A percentile compares a stretch with the other conserved stretches of the same genome.
These are phyloP conservation scores for Probaryconus sp. DNA, from an alignment of 1,140 invertebrate genomes.

Conservation along the genomic window DNA sequence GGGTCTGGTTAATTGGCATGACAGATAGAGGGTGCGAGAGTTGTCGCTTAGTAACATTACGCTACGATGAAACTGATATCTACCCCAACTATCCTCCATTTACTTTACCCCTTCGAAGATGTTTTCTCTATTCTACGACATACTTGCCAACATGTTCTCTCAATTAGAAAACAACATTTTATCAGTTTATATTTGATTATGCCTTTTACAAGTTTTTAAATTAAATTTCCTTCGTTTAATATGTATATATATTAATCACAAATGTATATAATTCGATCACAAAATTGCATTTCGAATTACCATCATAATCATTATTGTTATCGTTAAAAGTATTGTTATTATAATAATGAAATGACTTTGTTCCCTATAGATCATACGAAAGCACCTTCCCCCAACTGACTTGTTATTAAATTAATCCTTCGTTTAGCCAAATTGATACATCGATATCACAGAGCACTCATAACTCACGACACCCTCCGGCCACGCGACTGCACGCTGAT, in stretches of 20 bases:
- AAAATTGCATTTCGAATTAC: no score
- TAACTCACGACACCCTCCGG: slow-evolving; percentile 75
- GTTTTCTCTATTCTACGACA: slow-evolving; percentile 44
- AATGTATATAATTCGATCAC: no score
- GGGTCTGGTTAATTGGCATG: slow-evolving; percentile 73
- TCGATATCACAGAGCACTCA: slow-evolving; percentile 78
- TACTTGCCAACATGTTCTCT: slow-evolving; percentile 22
- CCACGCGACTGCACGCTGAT: slow-evolving; percentile 46
- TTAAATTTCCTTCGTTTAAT: no score
- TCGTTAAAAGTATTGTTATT: slow-evolving; percentile 40
- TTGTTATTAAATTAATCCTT: slow-evolving; percentile 80
- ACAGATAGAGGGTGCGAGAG: slow-evolving; percentile 75
- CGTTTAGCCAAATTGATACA: slow-evolving; percentile 79
- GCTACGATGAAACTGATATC: slow-evolving; percentile 73
- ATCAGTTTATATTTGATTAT: slow-evolving; percentile 22
- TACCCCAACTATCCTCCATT: slow-evolving; percentile 44
- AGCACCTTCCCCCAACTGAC: slow-evolving; percentile 71
- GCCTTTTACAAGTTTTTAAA: no score
- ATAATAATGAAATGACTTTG: slow-evolving; percentile 47
- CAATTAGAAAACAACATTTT: slow-evolving; percentile 27
- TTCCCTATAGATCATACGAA: slow-evolving; percentile 74
- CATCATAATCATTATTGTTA: no score
- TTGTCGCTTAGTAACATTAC: slow-evolving; percentile 76
- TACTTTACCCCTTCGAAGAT: slow-evolving; percentile 52
- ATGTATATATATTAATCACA: no score